Evolutionary conservation across 2,113 vertebrate species (phyloP).

Genomic region (Melospiza melodia): DNA sequence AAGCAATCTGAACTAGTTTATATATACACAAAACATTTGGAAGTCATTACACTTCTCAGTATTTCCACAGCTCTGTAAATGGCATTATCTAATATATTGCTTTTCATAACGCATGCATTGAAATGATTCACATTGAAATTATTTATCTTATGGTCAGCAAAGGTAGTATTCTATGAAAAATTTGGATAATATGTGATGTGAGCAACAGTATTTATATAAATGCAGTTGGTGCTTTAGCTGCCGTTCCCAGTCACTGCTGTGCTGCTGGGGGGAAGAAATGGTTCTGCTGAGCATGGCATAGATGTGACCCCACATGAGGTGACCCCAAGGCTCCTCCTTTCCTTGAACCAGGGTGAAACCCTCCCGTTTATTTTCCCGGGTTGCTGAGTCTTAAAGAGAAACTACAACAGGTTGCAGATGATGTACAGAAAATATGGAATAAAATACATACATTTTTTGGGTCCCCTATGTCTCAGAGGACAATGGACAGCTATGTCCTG

Average conservation of each 20-base stretch:
- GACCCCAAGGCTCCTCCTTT: background rate
- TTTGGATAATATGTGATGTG: background rate
- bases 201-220: background rate
- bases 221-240: too few species aligned
- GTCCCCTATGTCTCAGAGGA: background rate
- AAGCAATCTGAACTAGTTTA: background rate
- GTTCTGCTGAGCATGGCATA: background rate
- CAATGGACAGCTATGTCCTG: background rate
- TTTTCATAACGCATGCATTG: background rate
- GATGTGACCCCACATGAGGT: accelerated
- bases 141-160: background rate
- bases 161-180: background rate
- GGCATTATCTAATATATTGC: background rate
- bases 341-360: background rate
- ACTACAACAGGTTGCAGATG: background rate
- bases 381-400: background rate
- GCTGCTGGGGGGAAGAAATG: accelerated
- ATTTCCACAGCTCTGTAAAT: background rate
- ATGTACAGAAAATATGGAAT: background rate
- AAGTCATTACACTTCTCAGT: background rate
- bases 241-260: accelerated
- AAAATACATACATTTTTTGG: background rate
- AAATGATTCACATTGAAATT: background rate
- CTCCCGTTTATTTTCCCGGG: background rate
- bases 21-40: accelerated